phyloP scores from a whole-genome alignment of 92 coral and sea anemone genomes.

The Epizoanthus fatuus region DNA sequence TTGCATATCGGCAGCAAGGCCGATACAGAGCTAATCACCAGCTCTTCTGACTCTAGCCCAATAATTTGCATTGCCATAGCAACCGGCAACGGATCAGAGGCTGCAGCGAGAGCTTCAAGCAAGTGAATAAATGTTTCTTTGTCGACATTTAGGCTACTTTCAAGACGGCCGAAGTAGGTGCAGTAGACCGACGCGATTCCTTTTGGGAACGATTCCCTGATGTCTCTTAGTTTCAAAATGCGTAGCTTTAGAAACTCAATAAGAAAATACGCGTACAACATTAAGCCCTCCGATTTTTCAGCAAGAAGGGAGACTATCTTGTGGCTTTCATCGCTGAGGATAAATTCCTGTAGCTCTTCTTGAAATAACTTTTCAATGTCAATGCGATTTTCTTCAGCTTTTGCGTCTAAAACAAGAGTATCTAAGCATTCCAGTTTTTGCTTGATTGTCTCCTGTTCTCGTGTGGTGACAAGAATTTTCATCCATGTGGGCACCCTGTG shows the following conservation, averaged over 20 bases:
- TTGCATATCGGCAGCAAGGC: constrained; percentile 62
- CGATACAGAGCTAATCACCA: constrained; percentile 48
- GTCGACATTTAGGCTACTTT: constrained; percentile 36
- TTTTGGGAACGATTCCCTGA: constrained; percentile 53
- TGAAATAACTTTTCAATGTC: constrained; percentile 63
- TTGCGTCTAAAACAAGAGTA: constrained; percentile 48
- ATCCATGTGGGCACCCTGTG: constrained; percentile 73
- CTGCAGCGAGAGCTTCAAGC: constrained; percentile 73
- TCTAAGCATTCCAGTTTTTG: constrained; percentile 35
- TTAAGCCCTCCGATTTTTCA: constrained; percentile 76
- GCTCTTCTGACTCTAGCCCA: constrained; percentile 17
- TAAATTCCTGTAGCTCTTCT: constrained; percentile 37
- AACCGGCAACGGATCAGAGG: constrained; percentile 66
- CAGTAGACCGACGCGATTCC: constrained; percentile 74
- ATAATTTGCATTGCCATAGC: constrained; percentile 55
- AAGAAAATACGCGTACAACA: constrained; percentile 75
- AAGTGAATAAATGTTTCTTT: constrained; percentile 45
- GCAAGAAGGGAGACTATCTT: constrained; percentile 37
- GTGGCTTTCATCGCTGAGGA: constrained; percentile 22
- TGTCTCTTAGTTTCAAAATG: constrained; percentile 4
- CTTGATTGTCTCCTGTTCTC: constrained; percentile 58
- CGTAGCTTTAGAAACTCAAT: constrained; percentile 47
- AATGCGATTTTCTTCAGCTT: constrained; percentile 52
- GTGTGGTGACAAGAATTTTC: constrained; percentile 72
- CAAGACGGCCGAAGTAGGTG: constrained; percentile 62